phyloP scores from a whole-genome alignment of 2,888 invertebrate genomes.

The Fabriciana adippe region DNA sequence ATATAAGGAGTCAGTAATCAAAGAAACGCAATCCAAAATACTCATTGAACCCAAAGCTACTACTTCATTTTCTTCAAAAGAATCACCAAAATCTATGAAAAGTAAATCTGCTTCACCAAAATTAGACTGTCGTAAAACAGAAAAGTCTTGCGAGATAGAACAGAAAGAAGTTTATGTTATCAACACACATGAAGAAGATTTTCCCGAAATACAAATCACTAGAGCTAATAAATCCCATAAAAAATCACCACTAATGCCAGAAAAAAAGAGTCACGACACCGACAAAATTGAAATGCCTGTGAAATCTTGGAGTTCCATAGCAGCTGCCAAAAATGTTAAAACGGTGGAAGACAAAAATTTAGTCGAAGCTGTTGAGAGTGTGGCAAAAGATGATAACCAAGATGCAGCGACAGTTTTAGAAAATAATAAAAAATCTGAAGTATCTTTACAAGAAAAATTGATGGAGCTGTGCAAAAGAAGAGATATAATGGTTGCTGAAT shows the following conservation, averaged over 20 bases:
- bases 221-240: constrained; percentile 63
- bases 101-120: constrained; percentile 64
- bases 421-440: constrained; percentile 40
- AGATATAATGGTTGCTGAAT: constrained; percentile 76
- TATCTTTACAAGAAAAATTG: constrained; percentile 70
- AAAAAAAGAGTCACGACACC: constrained; percentile 42
- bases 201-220: constrained; percentile 76
- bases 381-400: constrained; percentile 32
- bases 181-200: constrained; percentile 71
- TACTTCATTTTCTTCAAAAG: constrained; percentile 47
- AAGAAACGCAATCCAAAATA: constrained; percentile 20
- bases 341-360: constrained; percentile 46
- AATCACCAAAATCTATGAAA: constrained; percentile 58
- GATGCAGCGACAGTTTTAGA: constrained; percentile 34
- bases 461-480: constrained; percentile 72
- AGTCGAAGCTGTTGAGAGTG: constrained; percentile 36
- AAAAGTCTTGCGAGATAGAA: constrained; percentile 53
- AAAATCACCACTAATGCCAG: constrained; percentile 60
- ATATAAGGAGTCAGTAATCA: constrained; percentile 25
- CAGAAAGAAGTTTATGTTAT: constrained; percentile 74
- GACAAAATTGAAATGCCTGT: constrained; percentile 58
- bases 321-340: constrained; percentile 62
- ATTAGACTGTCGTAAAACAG: constrained; percentile 56
- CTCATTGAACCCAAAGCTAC: constrained; percentile 33
- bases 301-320: constrained; percentile 82